Evolutionary conservation across 2,888 invertebrate genomes (phyloP).

Genomic region (Caenorhabditis parvicauda): DNA sequence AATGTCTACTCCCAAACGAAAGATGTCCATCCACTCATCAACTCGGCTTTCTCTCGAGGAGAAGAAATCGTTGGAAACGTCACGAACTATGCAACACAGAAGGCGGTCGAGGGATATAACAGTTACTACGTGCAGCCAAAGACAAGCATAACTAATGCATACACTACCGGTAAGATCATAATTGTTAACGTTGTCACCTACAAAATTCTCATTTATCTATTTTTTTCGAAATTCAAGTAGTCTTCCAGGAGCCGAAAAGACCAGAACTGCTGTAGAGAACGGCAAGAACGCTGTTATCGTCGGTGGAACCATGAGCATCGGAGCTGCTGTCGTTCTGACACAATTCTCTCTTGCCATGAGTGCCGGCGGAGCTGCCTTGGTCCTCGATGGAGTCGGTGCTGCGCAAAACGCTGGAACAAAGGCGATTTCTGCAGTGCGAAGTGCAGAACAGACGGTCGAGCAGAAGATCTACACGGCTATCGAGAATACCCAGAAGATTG

Average conservation of each 20-base stretch:
- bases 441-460: constrained; percentile 27
- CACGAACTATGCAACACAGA: constrained; percentile 18
- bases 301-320: constrained; percentile 33
- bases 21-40: constrained; percentile 25
- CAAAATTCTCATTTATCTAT: not conserved
- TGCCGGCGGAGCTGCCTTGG: constrained; percentile 30
- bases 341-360: constrained; percentile 34
- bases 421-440: constrained; percentile 17
- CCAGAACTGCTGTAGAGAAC: constrained; percentile 17
- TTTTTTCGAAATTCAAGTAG: not conserved
- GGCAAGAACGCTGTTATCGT: constrained; percentile 30
- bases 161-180: constrained; percentile 9
- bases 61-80: constrained; percentile 15
- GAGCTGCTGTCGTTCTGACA: constrained; percentile 36
- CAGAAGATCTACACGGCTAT: constrained; percentile 26
- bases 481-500: constrained; percentile 30
- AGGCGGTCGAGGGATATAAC: constrained; percentile 27
- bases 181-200: not conserved
- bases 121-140: constrained; percentile 30
- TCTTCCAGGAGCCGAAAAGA: constrained; percentile 18
- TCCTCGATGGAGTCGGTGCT: constrained; percentile 24
- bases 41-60: constrained; percentile 15
- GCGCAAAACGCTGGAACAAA: constrained; percentile 21
- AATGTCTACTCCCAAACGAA: constrained; percentile 22
- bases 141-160: constrained; percentile 20